phyloP scores from a whole-genome alignment of 2,888 invertebrate species.

The Acleris emargana region DNA sequence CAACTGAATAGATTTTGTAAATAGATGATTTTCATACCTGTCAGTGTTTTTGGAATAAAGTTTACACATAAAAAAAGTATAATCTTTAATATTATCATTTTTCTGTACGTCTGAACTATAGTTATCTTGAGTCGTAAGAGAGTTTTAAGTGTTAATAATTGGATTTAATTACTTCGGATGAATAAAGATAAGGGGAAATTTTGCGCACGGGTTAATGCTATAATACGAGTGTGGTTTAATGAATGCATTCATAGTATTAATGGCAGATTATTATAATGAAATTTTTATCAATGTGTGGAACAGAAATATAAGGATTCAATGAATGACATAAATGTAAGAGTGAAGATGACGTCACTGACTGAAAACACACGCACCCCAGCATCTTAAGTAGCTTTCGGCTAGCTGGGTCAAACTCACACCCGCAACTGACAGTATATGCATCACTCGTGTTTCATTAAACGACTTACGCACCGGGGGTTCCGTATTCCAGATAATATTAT shows the following conservation, averaged over 20 bases:
- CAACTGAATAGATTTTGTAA: not conserved
- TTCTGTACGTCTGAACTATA: not conserved
- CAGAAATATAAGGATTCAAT: no score
- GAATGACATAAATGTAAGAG: no score
- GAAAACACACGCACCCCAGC: no score
- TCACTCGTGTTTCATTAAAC: no score
- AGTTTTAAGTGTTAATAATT: constrained; percentile 18
- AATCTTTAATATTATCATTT: constrained; percentile 5
- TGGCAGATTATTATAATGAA: not conserved
- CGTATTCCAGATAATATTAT: no score
- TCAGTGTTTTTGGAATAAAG: not conserved
- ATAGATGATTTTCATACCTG: not conserved
- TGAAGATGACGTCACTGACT: not conserved
- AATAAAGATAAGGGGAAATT: constrained; percentile 43
- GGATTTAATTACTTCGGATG: constrained; percentile 15
- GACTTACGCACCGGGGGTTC: no score
- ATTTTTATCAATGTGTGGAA: not conserved
- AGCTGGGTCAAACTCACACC: no score
- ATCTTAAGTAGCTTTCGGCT: no score
- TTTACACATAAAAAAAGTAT: constrained; percentile 1
- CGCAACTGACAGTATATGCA: no score
- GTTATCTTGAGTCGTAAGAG: constrained; percentile 11
- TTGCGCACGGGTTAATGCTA: constrained; percentile 38
- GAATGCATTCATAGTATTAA: constrained; percentile 6
- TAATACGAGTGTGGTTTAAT: constrained; percentile 4